Evolutionary conservation across 2,113 vertebrate species (phyloP).

Genomic region (Girardinichthys multiradiatus): DNA sequence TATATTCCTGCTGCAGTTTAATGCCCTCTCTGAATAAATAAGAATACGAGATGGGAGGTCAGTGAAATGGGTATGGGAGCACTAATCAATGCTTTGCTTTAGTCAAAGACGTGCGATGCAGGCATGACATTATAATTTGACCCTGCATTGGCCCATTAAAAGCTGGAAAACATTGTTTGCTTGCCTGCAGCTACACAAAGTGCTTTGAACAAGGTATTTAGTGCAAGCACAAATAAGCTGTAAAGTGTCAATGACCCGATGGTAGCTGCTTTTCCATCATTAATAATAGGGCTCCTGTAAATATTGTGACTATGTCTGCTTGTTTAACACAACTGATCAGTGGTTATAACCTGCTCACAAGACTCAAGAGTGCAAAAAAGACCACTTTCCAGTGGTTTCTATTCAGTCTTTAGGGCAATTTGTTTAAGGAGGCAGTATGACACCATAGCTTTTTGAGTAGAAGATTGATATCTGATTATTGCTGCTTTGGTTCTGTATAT

Average conservation of each 20-base stretch:
- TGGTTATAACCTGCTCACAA: conserved; percentile 62
- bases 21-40: conserved; percentile 16
- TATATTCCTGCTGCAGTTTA: conserved; percentile 30
- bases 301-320: conserved; percentile 47
- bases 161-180: conserved; percentile 2
- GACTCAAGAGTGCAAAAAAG: conserved; percentile 24
- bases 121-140: conserved; percentile 36
- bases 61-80: conserved; percentile 20
- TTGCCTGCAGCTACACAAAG: conserved; percentile 16
- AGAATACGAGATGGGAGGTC: conserved; percentile 33
- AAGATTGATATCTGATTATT: conserved; percentile 16
- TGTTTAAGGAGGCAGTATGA: conserved; percentile 28
- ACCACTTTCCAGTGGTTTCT: conserved; percentile 29
- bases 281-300: conserved; percentile 67
- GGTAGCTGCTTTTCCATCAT: conserved; percentile 42
- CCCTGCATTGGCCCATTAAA: conserved; percentile 25
- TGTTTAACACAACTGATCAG: conserved; percentile 50
- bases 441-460: conserved; percentile 1
- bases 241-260: conserved; percentile 50
- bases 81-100: conserved; percentile 34
- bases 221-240: conserved; percentile 28
- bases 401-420: conserved; percentile 48
- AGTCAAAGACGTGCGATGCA: conserved; percentile 8
- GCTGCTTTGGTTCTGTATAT: not conserved
- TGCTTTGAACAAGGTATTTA: conserved; percentile 27